Evolutionary conservation across 37 sponge, comb jelly and placozoan genomes (phyloP).

Genomic region (Aplysina aerophoba): DNA sequence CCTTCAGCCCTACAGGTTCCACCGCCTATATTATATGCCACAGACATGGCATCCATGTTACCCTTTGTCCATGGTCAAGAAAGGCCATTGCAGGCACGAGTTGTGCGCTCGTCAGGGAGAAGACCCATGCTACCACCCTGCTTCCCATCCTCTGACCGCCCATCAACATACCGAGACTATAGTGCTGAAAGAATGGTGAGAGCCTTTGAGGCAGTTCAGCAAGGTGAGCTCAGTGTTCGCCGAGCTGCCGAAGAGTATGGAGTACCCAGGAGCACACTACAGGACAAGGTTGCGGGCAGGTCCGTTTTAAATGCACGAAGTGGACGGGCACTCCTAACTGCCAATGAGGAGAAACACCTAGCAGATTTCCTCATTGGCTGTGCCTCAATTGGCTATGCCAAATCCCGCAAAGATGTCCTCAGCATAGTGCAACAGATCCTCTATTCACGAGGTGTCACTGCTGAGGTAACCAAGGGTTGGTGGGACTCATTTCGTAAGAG

Average conservation of each 20-base stretch:
- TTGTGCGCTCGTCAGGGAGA: conserved; percentile 12
- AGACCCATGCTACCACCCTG: conserved; percentile 2
- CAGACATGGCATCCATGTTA: conserved; percentile 30
- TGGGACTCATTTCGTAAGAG: conserved; percentile 17
- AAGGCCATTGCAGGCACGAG: conserved; percentile 13
- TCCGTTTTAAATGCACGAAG: background rate
- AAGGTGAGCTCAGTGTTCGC: background rate
- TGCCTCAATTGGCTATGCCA: conserved; percentile 25
- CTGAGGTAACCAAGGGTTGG: conserved; percentile 17
- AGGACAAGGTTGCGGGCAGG: conserved; percentile 1
- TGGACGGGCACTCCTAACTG: conserved; percentile 8
- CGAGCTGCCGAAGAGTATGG: conserved; percentile 33
- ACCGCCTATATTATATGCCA: too few relatives aligned
- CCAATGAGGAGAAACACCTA: conserved; percentile 15
- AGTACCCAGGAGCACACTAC: conserved; percentile 26
- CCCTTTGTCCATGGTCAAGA: background rate
- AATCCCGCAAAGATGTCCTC: conserved; percentile 28
- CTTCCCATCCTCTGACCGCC: background rate
- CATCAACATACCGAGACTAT: conserved; percentile 1
- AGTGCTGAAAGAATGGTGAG: background rate
- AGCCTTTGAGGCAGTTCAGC: background rate
- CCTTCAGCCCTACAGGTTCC: too few relatives aligned
- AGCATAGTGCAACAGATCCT: conserved; percentile 35
- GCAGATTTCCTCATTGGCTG: conserved; percentile 34
- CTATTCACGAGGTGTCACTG: background rate